Conservation (phyloP, 1,140 invertebrate species). For the Chironomus striatipennis region DNA sequence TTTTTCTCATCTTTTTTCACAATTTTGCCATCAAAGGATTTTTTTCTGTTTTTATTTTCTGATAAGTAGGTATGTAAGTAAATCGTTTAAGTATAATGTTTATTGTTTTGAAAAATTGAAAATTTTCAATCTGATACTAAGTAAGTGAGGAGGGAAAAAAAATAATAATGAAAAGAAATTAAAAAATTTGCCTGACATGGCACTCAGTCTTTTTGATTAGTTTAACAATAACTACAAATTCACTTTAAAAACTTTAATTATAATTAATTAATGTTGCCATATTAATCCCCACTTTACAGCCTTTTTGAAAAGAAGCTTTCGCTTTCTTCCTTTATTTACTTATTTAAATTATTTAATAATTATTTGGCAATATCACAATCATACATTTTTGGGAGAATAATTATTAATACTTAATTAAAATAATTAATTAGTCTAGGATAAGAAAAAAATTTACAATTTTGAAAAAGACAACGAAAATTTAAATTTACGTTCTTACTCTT, state of each 20-base stretch:
- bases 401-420: not conserved
- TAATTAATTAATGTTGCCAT: not conserved
- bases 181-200: not conserved
- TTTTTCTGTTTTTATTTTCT: not conserved
- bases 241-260: not conserved
- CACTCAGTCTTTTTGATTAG: constrained; percentile 23
- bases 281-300: constrained; percentile 19
- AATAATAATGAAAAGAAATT: not conserved
- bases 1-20: not conserved
- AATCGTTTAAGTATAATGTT: not conserved
- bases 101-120: not conserved
- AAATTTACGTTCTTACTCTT: not conserved
- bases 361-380: constrained; percentile 19
- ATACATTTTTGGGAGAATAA: constrained; percentile 7
- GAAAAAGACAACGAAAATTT: not conserved
- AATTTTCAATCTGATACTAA: not conserved
- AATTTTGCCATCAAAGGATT: not conserved
- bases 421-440: not conserved
- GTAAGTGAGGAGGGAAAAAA: not conserved
- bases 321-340: not conserved
- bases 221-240: constrained; percentile 3
- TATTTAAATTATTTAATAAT: not conserved
- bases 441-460: not conserved
- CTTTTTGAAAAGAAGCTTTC: not conserved
- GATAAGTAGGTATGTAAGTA: not conserved